phyloP scores from a whole-genome alignment of 64 coral and sea anemone species.

The Stichodactyla mertensii region DNA sequence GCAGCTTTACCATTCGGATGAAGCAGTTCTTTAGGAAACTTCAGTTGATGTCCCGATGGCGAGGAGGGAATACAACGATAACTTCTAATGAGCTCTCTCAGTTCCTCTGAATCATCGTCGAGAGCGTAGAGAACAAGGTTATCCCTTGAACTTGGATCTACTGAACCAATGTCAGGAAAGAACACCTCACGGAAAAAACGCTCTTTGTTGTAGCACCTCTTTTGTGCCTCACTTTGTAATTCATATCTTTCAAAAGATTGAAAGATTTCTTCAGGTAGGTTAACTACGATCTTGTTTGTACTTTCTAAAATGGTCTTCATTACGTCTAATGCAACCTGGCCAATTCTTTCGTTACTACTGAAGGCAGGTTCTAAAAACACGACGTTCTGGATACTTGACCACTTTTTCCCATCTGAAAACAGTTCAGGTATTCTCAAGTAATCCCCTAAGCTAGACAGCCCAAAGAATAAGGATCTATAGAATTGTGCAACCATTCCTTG shows the following conservation, averaged over 20 bases:
- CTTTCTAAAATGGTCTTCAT: conserved; percentile 21
- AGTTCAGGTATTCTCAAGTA: neutral
- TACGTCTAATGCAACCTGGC: conserved; percentile 54
- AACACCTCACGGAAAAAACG: conserved; percentile 48
- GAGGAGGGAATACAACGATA: conserved; percentile 56
- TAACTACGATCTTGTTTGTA: conserved; percentile 29
- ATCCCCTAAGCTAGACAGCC: neutral
- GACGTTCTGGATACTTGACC: conserved; percentile 31
- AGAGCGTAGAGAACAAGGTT: conserved; percentile 50
- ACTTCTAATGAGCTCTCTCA: conserved; percentile 19
- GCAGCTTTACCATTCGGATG: conserved; percentile 39
- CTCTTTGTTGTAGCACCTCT: conserved; percentile 14
- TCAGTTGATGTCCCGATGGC: conserved; percentile 30
- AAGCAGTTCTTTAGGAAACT: conserved; percentile 52
- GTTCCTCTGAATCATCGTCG: conserved; percentile 14
- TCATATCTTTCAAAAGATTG: conserved; percentile 36
- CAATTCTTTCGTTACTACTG: conserved; percentile 17
- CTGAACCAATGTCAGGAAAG: conserved; percentile 41
- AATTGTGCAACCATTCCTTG: conserved; percentile 24
- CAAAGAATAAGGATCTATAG: conserved; percentile 17
- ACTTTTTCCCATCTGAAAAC: conserved; percentile 37
- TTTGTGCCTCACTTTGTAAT: neutral
- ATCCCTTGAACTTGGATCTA: conserved; percentile 15
- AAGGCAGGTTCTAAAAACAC: conserved; percentile 53
- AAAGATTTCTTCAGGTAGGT: conserved; percentile 53